Conservation (phyloP, 1,140 invertebrate species). For the Paramacrobiotus metropolitanus region DNA sequence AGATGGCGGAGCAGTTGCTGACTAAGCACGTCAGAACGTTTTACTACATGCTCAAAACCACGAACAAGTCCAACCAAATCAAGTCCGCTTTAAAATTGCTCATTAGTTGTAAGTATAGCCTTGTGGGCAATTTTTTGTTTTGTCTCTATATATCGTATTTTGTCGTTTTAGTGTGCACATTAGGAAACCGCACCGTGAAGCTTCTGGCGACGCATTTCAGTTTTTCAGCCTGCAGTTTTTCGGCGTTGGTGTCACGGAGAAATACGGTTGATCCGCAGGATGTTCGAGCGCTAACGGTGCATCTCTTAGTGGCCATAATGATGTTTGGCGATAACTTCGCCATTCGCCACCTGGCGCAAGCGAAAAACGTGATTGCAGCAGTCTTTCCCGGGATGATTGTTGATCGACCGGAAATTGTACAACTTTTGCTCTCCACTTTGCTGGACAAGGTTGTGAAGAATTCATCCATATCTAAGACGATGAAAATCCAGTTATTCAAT, state of each 20-base stretch:
- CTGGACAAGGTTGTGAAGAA: background rate
- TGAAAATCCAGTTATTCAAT: background rate
- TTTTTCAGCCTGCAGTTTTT: background rate
- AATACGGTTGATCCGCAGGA: background rate
- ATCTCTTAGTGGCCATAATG: background rate
- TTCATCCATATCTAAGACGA: background rate
- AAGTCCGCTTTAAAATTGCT: background rate
- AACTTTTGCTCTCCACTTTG: background rate
- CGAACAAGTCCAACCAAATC: conserved; percentile 4
- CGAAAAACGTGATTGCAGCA: background rate
- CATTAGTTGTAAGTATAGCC: too few relatives aligned
- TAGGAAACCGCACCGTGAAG: background rate
- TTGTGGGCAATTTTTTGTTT: too few relatives aligned
- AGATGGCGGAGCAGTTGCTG: background rate
- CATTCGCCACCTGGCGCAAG: background rate
- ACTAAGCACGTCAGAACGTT: background rate
- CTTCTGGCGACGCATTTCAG: background rate
- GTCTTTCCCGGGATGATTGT: background rate
- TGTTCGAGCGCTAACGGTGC: background rate
- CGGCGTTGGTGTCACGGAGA: background rate
- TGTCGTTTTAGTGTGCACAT: background rate
- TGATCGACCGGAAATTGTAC: background rate
- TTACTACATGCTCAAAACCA: conserved; percentile 1
- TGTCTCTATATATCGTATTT: too few relatives aligned
- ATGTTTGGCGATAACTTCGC: background rate